phyloP scores from a whole-genome alignment of 2,888 invertebrate genomes.

The Seira ritae region DNA sequence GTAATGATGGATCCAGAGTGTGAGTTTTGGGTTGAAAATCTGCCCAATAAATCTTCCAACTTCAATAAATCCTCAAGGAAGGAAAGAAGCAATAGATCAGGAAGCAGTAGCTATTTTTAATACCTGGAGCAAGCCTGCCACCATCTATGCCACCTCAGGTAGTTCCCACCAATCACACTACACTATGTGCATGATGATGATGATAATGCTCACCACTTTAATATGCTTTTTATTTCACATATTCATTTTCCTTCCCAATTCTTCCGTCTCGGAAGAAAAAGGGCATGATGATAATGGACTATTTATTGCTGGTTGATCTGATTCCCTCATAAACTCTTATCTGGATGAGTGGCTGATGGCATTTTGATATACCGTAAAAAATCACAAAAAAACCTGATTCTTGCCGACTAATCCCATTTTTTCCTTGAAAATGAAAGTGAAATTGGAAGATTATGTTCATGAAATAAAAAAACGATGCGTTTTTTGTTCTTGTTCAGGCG shows the following conservation, averaged over 20 bases:
- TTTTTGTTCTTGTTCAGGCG: constrained; percentile 9
- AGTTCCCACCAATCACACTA: constrained; percentile 27
- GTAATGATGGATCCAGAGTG: not conserved
- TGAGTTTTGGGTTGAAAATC: constrained; percentile 53
- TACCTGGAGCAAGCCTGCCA: constrained; percentile 33
- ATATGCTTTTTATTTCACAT: constrained; percentile 56
- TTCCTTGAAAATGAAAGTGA: constrained; percentile 51
- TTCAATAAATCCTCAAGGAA: constrained; percentile 39
- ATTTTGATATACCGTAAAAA: not conserved
- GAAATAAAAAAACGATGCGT: not conserved
- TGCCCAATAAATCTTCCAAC: constrained; percentile 24
- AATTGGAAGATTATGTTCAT: constrained; percentile 10
- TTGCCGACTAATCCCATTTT: constrained; percentile 28
- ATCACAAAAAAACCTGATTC: constrained; percentile 23
- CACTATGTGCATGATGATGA: constrained; percentile 27
- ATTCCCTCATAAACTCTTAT: not conserved
- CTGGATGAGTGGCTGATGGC: not conserved
- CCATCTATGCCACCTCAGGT: not conserved
- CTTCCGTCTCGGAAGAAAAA: not conserved
- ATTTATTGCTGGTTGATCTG: not conserved
- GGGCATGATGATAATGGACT: not conserved
- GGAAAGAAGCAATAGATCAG: constrained; percentile 12
- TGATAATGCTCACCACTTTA: constrained; percentile 52
- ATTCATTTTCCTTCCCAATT: constrained; percentile 11
- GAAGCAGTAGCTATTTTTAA: too few species aligned